A percentile compares a stretch with the other conserved stretches of the same genome.
Conservation (phyloP, 2,888 invertebrate species). For the Meiosimyza platycephala region DNA sequence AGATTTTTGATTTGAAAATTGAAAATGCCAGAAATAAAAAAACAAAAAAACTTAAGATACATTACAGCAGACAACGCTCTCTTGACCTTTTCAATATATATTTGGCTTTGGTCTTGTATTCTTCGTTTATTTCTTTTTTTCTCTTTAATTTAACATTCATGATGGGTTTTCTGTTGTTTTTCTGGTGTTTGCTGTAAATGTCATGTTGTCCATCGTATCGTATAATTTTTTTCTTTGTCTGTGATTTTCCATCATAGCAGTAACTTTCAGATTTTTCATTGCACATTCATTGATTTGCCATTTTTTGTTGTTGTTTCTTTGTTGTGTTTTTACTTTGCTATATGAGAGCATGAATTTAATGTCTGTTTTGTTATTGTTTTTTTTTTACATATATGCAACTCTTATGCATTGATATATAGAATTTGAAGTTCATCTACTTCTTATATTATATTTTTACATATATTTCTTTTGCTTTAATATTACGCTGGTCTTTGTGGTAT, state of each 20-base stretch:
- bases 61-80: background rate
- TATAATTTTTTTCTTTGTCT: too few species aligned
- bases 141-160: background rate
- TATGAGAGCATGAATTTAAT: background rate
- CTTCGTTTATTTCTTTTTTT: background rate
- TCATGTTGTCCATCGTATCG: slow-evolving; percentile 15
- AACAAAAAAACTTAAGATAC: background rate
- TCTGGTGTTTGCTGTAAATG: slow-evolving; percentile 24
- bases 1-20: too few species aligned
- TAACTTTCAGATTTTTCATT: slow-evolving; percentile 1
- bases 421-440: slow-evolving; percentile 5
- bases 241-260: background rate
- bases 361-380: background rate
- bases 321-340: slow-evolving; percentile 9
- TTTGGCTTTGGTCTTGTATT: too few species aligned
- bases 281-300: slow-evolving; percentile 25
- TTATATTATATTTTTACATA: background rate
- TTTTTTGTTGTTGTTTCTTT: slow-evolving; percentile 21
- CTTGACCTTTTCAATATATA: slow-evolving; percentile 13
- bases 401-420: background rate
- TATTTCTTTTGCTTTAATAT: too few species aligned
- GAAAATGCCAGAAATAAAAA: too few species aligned
- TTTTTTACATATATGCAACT: background rate
- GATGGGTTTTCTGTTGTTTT: slow-evolving; percentile 10
- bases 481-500: too few species aligned